Conservation (phyloP, 2,888 invertebrate species). For the Ganaspis brasiliensis region DNA sequence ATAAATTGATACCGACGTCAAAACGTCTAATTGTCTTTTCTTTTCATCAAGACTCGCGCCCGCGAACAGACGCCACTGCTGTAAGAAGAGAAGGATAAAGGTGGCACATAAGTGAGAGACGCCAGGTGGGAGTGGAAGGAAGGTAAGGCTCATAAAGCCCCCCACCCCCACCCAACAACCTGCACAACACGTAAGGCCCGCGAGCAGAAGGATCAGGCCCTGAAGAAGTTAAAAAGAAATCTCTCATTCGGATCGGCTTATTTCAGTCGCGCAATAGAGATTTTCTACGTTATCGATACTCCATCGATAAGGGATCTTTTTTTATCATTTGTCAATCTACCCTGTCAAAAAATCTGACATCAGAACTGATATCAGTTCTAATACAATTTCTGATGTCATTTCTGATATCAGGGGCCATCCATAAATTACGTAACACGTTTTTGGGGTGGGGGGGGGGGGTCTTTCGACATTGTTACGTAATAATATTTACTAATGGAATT, state of each 20-base stretch:
- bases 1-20: conserved; percentile 35
- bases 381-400: no score
- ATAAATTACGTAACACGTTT: no score
- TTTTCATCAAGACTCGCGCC: conserved; percentile 43
- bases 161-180: conserved; percentile 3
- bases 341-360: no score
- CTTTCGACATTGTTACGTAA: no score
- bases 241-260: conserved; percentile 41
- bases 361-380: no score
- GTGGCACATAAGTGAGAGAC: conserved; percentile 62
- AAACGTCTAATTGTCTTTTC: conserved; percentile 38
- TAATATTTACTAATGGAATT: no score
- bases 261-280: neutral
- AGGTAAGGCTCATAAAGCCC: conserved; percentile 51
- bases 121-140: conserved; percentile 73
- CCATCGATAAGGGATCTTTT: neutral
- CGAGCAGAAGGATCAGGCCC: conserved; percentile 63
- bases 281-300: conserved; percentile 26
- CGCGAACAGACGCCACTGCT: conserved; percentile 58
- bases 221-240: conserved; percentile 51
- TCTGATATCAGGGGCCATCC: no score
- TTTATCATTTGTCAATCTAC: no score
- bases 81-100: conserved; percentile 55
- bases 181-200: conserved; percentile 72
- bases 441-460: no score